Evolutionary conservation across 23 tunicate species (phyloP).

Genomic region (Halocynthia aurantium): DNA sequence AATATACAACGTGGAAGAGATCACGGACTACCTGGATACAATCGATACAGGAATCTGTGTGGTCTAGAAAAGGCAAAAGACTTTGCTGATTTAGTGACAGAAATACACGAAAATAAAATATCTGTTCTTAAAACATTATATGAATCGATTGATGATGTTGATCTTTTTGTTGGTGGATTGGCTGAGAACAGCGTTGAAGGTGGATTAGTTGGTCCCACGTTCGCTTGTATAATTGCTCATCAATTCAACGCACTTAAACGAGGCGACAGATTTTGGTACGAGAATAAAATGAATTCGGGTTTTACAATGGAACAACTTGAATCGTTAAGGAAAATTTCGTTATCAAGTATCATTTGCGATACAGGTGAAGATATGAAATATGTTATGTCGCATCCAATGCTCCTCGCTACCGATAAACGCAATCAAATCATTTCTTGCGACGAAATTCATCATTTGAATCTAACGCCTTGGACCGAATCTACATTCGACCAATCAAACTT

Average conservation of each 20-base stretch:
- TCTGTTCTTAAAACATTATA: slow-evolving; percentile 14
- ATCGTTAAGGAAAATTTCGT: slow-evolving; percentile 25
- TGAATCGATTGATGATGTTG: slow-evolving; percentile 56
- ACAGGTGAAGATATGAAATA: slow-evolving; percentile 23
- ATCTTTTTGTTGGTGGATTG: slow-evolving; percentile 59
- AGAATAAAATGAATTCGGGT: slow-evolving; percentile 15
- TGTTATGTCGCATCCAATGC: too few relatives aligned
- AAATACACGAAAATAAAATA: slow-evolving; percentile 21
- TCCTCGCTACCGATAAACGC: too few relatives aligned
- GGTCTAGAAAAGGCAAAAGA: slow-evolving; percentile 46
- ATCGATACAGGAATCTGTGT: slow-evolving; percentile 58
- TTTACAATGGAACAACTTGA: slow-evolving; percentile 27
- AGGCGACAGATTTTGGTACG: slow-evolving; percentile 75
- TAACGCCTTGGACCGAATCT: too few relatives aligned
- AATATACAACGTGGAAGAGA: slow-evolving; percentile 87
- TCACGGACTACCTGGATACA: slow-evolving; percentile 82
- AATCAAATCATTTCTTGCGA: too few relatives aligned
- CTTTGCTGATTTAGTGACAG: slow-evolving; percentile 29
- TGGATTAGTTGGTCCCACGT: slow-evolving; percentile 64
- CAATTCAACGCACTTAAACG: slow-evolving; percentile 45
- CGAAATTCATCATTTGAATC: too few relatives aligned
- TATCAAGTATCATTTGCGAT: slow-evolving; percentile 43
- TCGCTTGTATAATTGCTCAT: slow-evolving; percentile 66
- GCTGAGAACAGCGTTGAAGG: slow-evolving; percentile 51
- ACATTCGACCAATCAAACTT: too few relatives aligned